phyloP scores from a whole-genome alignment of 1,140 invertebrate genomes.

The Asbolus verrucosus region DNA sequence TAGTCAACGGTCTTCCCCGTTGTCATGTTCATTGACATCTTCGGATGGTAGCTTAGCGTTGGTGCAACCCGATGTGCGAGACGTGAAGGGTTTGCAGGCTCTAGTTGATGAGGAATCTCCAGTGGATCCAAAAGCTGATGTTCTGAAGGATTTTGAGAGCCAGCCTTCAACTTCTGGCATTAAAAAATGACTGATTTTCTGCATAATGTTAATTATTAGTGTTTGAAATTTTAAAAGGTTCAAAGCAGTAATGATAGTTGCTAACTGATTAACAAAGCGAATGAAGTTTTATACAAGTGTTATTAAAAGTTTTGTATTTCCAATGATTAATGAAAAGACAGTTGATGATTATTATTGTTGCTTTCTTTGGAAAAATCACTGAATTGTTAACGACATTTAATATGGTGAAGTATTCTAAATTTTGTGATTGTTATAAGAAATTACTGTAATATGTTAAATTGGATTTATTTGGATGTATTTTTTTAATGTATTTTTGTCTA shows the following conservation, averaged over 20 bases:
- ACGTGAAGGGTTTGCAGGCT: conserved; percentile 67
- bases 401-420: not conserved
- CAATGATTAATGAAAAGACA: no score
- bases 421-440: conserved; percentile 9
- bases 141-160: conserved; percentile 15
- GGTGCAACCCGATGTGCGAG: conserved; percentile 64
- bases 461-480: conserved; percentile 32
- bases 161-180: conserved; percentile 32
- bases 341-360: no score
- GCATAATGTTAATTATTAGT: conserved; percentile 18
- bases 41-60: conserved; percentile 69
- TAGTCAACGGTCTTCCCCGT: conserved; percentile 66
- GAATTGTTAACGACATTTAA: not conserved
- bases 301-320: no score
- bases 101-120: conserved; percentile 27
- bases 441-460: conserved; percentile 13
- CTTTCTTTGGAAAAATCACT: no score
- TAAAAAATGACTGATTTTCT: conserved; percentile 40
- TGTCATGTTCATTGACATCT: conserved; percentile 69
- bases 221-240: conserved; percentile 6
- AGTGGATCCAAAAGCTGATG: conserved; percentile 5
- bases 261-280: no score
- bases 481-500: conserved; percentile 39
- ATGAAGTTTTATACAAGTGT: no score
- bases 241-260: no score